Conservation (phyloP, 1,140 invertebrate genomes). For the Drosophila triauraria region DNA sequence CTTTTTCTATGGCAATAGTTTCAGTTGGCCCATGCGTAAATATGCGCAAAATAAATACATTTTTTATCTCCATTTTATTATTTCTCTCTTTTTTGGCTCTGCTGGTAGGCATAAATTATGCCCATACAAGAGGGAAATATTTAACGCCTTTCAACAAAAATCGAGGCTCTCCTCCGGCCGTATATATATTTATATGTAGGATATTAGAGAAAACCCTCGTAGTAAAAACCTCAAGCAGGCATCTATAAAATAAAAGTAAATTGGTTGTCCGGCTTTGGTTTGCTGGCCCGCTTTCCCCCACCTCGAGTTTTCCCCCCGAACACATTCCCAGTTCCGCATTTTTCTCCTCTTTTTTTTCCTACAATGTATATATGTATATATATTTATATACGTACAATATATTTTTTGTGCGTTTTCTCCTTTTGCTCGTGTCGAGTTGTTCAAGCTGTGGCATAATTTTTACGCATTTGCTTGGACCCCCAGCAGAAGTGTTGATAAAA, state of each 20-base stretch:
- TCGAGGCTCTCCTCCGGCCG: background rate
- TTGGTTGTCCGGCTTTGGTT: slow-evolving; percentile 57
- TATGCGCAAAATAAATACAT: slow-evolving; percentile 68
- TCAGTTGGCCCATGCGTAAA: slow-evolving; percentile 57
- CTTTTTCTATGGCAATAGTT: slow-evolving; percentile 51
- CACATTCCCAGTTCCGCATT: slow-evolving; percentile 31
- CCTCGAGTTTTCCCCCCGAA: slow-evolving; percentile 2
- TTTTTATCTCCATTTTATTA: slow-evolving; percentile 52
- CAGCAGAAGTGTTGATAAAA: slow-evolving; percentile 40
- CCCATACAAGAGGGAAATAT: slow-evolving; percentile 50
- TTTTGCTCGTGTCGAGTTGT: slow-evolving; percentile 41
- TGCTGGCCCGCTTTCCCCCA: slow-evolving; percentile 7
- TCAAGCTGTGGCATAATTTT: slow-evolving; percentile 72
- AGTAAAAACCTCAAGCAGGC: slow-evolving; percentile 52
- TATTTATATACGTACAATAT: slow-evolving; percentile 5
- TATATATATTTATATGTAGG: background rate
- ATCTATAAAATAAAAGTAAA: slow-evolving; percentile 65
- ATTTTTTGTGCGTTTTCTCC: slow-evolving; percentile 33
- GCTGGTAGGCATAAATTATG: slow-evolving; percentile 62
- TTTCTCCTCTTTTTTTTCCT: slow-evolving; percentile 32
- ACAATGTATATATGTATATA: background rate
- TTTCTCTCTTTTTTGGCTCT: slow-evolving; percentile 31
- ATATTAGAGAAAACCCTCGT: slow-evolving; percentile 18
- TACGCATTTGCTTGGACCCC: slow-evolving; percentile 56
- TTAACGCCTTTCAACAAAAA: slow-evolving; percentile 54